Percentiles rank a stretch among this genome's conserved stretches.
phyloP scores from a whole-genome alignment of 2,797 vertebrate genomes.

The Tauraco hartlaubi region DNA sequence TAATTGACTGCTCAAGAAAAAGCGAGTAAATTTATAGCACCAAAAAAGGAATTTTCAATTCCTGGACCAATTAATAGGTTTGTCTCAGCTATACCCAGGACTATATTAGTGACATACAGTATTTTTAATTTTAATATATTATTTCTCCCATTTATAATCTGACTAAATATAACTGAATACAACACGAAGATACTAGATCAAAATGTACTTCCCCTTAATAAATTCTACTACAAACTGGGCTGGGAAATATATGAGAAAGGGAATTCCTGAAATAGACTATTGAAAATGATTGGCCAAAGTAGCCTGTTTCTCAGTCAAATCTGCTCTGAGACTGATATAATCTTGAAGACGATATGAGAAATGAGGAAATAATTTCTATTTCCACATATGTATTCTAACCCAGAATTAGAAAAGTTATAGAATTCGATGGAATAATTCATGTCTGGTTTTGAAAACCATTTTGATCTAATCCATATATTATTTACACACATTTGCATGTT shows the following conservation, averaged over 20 bases:
- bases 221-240: not conserved
- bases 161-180: conserved; percentile 14
- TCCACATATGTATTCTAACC: not conserved
- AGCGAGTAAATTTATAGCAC: conserved; percentile 1
- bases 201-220: not conserved
- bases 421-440: not conserved
- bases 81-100: not conserved
- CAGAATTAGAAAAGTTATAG: not conserved
- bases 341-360: not conserved
- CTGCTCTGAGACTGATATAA: not conserved
- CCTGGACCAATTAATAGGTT: not conserved
- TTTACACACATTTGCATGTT: not conserved
- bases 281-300: not conserved
- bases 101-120: not conserved
- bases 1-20: not conserved
- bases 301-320: not conserved
- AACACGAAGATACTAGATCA: not conserved
- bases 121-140: conserved; percentile 1
- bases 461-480: not conserved
- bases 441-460: not conserved
- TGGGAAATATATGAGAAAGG: not conserved
- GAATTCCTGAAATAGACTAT: not conserved
- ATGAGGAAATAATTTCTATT: not conserved
- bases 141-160: conserved; percentile 3
- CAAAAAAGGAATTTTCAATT: not conserved